Percentiles rank a stretch among this genome's conserved stretches.
These are phyloP conservation scores for Punctoribates punctum DNA, from an alignment of 2,888 invertebrate genomes.

Conservation along the genomic window DNA sequence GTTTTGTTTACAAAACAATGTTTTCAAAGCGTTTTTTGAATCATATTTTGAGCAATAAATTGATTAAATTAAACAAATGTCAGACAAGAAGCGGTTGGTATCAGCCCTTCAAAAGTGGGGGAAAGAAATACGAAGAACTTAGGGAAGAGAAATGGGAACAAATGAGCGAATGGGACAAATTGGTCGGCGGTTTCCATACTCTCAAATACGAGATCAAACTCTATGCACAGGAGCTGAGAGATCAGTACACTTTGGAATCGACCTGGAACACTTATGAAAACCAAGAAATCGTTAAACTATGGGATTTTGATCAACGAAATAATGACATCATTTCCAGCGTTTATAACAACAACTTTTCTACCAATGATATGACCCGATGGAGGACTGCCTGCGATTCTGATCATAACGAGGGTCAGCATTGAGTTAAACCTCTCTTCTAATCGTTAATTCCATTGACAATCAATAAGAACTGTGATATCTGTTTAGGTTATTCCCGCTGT, in stretches of 20 bases:
- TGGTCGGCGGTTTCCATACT: constrained; percentile 61
- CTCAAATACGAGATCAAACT: constrained; percentile 65
- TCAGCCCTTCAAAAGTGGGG: not conserved
- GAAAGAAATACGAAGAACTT: not conserved
- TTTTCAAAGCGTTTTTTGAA: not conserved
- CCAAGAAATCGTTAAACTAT: constrained; percentile 43
- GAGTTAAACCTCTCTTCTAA: constrained; percentile 42
- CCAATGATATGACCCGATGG: constrained; percentile 46
- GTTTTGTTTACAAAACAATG: constrained; percentile 9
- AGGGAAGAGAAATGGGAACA: not conserved
- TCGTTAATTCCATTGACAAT: too few species aligned
- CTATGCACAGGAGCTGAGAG: constrained; percentile 66
- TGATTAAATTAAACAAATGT: not conserved
- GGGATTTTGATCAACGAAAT: constrained; percentile 41
- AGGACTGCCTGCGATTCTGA: constrained; percentile 45
- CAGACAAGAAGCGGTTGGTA: not conserved
- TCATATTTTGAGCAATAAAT: not conserved
- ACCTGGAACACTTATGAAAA: constrained; percentile 43
- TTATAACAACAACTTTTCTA: not conserved
- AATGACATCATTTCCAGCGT: constrained; percentile 36
- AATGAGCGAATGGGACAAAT: constrained; percentile 13
- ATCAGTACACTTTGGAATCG: constrained; percentile 64
- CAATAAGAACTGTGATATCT: too few species aligned
- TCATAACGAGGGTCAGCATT: constrained; percentile 45
- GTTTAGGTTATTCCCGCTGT: constrained; percentile 37